A percentile compares a stretch with the other conserved stretches of the same genome.
These are phyloP conservation scores for Micromesistius poutassou DNA, from an alignment of 2,797 vertebrate species.

Conservation along the genomic window DNA sequence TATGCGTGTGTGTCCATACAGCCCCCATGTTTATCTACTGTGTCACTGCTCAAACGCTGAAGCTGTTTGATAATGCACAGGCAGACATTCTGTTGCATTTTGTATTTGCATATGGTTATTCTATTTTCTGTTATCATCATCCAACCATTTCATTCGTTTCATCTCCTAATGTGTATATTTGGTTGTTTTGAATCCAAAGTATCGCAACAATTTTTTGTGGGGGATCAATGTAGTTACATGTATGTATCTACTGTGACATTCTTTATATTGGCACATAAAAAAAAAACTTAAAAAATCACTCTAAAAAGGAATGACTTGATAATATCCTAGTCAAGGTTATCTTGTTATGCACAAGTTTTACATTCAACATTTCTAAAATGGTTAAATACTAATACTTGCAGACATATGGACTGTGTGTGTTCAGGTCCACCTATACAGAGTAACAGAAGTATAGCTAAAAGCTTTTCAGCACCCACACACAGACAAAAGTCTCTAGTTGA, in stretches of 20 bases:
- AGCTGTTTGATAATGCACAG: neutral
- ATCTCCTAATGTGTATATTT: slow-evolving; percentile 43
- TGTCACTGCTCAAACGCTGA: neutral
- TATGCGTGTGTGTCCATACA: neutral
- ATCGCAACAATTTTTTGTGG: slow-evolving; percentile 24
- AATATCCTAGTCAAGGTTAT: slow-evolving; percentile 32
- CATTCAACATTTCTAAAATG: slow-evolving; percentile 1
- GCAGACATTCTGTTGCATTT: neutral
- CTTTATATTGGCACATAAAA: slow-evolving; percentile 37
- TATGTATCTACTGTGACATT: slow-evolving; percentile 35
- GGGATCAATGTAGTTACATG: slow-evolving; percentile 7
- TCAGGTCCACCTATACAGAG: neutral
- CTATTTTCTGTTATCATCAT: slow-evolving; percentile 2
- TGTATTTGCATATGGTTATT: neutral
- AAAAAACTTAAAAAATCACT: slow-evolving; percentile 22
- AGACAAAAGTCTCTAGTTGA: neutral
- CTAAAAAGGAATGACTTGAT: neutral
- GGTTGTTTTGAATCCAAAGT: slow-evolving; percentile 31
- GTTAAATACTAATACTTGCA: neutral
- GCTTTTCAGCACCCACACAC: neutral
- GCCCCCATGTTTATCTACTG: neutral
- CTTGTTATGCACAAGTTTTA: slow-evolving; percentile 15
- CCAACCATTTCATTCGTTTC: slow-evolving; percentile 35
- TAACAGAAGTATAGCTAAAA: neutral
- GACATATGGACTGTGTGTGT: neutral